Evolutionary conservation across 2,113 vertebrate species (phyloP).

Genomic region (Eidolon helvum): DNA sequence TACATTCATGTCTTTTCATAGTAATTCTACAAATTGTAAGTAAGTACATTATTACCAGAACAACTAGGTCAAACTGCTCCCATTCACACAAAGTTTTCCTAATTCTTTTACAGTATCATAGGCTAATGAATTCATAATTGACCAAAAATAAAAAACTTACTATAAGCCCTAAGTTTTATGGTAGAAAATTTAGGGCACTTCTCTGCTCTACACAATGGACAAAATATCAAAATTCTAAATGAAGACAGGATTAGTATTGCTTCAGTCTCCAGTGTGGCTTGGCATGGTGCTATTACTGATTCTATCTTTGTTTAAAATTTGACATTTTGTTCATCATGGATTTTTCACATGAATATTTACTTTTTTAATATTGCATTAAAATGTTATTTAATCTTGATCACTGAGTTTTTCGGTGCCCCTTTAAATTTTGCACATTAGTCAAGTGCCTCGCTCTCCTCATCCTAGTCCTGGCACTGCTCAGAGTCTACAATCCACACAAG

Average conservation of each 20-base stretch:
- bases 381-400: slow-evolving; percentile 20
- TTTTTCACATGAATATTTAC: neutral
- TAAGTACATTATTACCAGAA: neutral
- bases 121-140: slow-evolving; percentile 14
- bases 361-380: neutral
- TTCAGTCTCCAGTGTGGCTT: neutral
- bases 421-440: neutral
- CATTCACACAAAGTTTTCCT: neutral
- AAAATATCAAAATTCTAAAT: slow-evolving; percentile 40
- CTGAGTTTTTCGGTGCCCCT: neutral
- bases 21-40: neutral
- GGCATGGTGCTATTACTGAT: neutral
- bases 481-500: neutral
- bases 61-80: neutral
- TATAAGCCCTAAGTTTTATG: neutral
- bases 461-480: neutral
- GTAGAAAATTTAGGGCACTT: neutral
- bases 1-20: neutral
- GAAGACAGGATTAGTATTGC: neutral
- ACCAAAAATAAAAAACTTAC: neutral
- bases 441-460: neutral
- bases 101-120: neutral
- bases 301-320: slow-evolving; percentile 28
- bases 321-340: neutral
- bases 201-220: neutral